phyloP scores from a whole-genome alignment of 1,140 invertebrate genomes.

The Trachymyrmex septentrionalis region DNA sequence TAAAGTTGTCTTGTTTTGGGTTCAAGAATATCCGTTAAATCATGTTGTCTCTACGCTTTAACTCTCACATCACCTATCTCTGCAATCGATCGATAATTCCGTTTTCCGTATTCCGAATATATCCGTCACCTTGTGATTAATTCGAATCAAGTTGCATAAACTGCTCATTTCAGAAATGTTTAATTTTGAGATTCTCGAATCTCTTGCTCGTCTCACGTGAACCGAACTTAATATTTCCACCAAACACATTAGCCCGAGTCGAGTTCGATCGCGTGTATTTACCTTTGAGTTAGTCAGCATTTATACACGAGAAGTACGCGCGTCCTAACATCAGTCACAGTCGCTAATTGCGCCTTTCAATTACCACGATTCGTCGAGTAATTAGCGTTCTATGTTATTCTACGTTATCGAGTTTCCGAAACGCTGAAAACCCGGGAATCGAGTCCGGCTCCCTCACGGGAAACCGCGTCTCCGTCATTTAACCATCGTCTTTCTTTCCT shows the following conservation, averaged over 20 bases:
- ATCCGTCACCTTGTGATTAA: neutral
- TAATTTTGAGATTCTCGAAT: conserved; percentile 25
- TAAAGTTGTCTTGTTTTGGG: no score
- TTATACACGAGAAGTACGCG: conserved; percentile 12
- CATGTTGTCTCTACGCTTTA: neutral
- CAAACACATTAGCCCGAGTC: conserved; percentile 3
- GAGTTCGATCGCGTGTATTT: conserved; percentile 10
- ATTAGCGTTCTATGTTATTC: conserved; percentile 24
- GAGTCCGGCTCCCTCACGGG: neutral
- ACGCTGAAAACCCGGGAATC: neutral
- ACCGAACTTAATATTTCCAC: conserved; percentile 8
- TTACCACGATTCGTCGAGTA: conserved; percentile 16
- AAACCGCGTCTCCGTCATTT: conserved; percentile 20
- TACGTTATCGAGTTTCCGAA: neutral
- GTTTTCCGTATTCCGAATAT: neutral
- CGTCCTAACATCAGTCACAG: conserved; percentile 10
- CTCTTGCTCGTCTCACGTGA: neutral
- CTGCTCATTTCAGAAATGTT: neutral
- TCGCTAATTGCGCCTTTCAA: conserved; percentile 27
- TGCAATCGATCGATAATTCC: conserved; percentile 6
- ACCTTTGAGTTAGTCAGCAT: conserved; percentile 8
- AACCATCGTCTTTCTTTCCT: neutral
- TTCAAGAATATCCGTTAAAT: no score
- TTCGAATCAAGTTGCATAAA: neutral
- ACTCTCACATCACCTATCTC: neutral